Percentiles rank a stretch among this genome's conserved stretches.
Evolutionary conservation across 2,888 invertebrate genomes (phyloP).

Genomic region (Parnassius glacialis): DNA sequence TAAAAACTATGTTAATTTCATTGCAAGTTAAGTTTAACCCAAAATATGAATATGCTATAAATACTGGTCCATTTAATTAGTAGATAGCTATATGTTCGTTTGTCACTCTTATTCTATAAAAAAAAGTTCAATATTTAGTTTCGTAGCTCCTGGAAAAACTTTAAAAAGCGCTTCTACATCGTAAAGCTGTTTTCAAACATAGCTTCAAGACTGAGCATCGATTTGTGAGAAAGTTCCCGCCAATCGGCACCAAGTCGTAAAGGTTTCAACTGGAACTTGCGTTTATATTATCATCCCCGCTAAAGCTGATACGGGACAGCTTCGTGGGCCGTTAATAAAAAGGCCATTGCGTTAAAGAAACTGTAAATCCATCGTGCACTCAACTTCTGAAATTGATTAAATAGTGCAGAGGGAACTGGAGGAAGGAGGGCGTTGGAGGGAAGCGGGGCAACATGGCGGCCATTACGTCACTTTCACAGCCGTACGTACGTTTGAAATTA

Average conservation of each 20-base stretch:
- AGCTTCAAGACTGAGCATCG: conserved; percentile 15
- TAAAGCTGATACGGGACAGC: conserved; percentile 36
- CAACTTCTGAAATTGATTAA: conserved; percentile 70
- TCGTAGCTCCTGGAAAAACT: not conserved
- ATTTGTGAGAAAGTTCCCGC: conserved; percentile 29
- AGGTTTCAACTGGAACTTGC: not conserved
- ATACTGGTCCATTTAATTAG: too few species aligned
- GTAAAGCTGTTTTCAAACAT: conserved; percentile 37
- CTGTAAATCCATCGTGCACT: conserved; percentile 46
- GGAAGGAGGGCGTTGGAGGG: conserved; percentile 55
- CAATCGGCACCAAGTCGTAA: conserved; percentile 40
- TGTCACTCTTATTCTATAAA: too few species aligned
- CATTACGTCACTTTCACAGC: conserved; percentile 75
- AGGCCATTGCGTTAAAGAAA: conserved; percentile 18
- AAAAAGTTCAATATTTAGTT: too few species aligned
- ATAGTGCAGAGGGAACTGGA: conserved; percentile 61
- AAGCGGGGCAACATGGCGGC: conserved; percentile 68
- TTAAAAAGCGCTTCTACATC: conserved; percentile 15
- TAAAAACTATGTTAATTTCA: too few species aligned
- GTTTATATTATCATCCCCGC: conserved; percentile 25
- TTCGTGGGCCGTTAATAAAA: conserved; percentile 10
- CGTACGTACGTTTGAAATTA: conserved; percentile 70
- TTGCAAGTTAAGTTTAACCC: too few species aligned
- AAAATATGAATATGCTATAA: too few species aligned
- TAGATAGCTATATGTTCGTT: too few species aligned